Evolutionary conservation across 2,888 invertebrate genomes (phyloP).

Genomic region (Diplolepis rosae): DNA sequence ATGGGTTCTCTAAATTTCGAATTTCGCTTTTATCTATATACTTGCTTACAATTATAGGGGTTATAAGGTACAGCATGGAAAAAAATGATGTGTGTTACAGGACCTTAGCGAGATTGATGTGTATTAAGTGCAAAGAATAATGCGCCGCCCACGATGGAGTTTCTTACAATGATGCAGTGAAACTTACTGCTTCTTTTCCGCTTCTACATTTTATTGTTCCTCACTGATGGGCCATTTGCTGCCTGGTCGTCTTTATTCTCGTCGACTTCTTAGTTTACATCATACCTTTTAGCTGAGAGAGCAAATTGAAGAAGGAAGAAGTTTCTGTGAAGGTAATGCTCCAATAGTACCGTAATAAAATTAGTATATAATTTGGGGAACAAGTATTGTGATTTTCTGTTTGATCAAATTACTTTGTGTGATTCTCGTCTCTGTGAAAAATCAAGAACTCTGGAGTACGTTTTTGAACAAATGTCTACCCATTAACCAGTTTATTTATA

Average conservation of each 20-base stretch:
- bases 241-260: slow-evolving; percentile 63
- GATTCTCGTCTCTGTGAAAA: not conserved
- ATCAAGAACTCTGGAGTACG: not conserved
- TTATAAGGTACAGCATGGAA: slow-evolving; percentile 57
- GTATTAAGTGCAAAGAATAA: slow-evolving; percentile 18
- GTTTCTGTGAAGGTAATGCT: slow-evolving; percentile 66
- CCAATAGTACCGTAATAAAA: slow-evolving; percentile 68
- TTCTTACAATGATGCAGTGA: slow-evolving; percentile 55
- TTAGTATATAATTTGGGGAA: slow-evolving; percentile 62
- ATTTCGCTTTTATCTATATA: not conserved
- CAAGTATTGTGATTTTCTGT: slow-evolving; percentile 60
- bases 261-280: slow-evolving; percentile 64
- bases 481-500: not conserved
- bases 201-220: slow-evolving; percentile 60
- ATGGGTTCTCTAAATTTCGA: slow-evolving; percentile 15
- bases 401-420: slow-evolving; percentile 34
- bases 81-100: slow-evolving; percentile 69
- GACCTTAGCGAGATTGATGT: slow-evolving; percentile 39
- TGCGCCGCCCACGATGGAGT: slow-evolving; percentile 19
- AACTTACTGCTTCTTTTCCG: slow-evolving; percentile 56
- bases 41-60: slow-evolving; percentile 1
- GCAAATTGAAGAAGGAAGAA: slow-evolving; percentile 60
- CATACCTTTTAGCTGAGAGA: slow-evolving; percentile 63
- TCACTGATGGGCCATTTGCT: slow-evolving; percentile 57
- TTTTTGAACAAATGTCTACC: not conserved